These are phyloP conservation scores for Elephantulus edwardii DNA, from an alignment of 2,113 vertebrate genomes.

Conservation along the genomic window DNA sequence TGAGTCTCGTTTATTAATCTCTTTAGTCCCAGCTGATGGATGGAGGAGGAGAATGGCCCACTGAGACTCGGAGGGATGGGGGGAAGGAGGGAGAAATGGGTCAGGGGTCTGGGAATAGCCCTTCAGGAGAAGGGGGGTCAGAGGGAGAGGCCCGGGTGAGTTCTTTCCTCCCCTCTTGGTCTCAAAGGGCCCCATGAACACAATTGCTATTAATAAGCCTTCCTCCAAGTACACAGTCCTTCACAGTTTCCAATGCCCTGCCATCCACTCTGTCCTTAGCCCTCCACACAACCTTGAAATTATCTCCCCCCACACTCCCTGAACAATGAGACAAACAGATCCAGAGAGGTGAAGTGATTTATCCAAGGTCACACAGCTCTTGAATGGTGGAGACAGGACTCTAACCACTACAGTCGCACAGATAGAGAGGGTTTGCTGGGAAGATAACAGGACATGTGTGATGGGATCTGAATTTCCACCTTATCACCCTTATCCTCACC, in stretches of 20 bases:
- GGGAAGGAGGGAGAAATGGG: background rate
- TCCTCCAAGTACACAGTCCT: background rate
- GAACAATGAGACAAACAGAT: background rate
- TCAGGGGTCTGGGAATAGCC: background rate
- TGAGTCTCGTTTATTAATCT: slow-evolving; percentile 69
- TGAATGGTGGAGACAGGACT: background rate
- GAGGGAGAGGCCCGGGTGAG: background rate
- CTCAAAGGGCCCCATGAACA: background rate
- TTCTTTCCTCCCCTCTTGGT: background rate
- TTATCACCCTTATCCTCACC: background rate
- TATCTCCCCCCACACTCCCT: background rate
- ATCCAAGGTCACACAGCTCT: slow-evolving; percentile 8
- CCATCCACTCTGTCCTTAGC: background rate
- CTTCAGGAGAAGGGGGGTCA: background rate
- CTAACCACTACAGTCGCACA: background rate
- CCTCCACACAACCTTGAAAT: background rate
- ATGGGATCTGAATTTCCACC: background rate
- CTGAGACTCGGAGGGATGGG: background rate
- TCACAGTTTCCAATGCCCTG: background rate
- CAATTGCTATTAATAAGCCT: background rate
- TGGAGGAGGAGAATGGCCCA: slow-evolving; percentile 51
- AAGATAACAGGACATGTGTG: background rate
- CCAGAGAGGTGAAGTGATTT: slow-evolving; percentile 18
- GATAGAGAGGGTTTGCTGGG: background rate
- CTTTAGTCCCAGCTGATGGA: slow-evolving; percentile 62